These are phyloP conservation scores for Acomys russatus DNA, from an alignment of 2,797 vertebrate genomes.

Conservation along the genomic window DNA sequence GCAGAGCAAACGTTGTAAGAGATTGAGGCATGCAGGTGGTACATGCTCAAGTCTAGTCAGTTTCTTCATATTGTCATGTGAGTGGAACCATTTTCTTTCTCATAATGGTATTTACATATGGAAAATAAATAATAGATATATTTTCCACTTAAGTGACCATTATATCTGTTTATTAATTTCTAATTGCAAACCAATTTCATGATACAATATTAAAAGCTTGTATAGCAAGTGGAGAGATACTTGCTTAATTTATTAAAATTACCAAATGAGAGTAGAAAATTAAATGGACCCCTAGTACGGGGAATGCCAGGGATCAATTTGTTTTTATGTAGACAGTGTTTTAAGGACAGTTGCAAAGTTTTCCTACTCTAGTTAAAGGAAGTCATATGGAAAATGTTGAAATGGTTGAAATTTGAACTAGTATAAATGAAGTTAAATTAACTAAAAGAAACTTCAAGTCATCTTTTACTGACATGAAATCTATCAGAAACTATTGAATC, in stretches of 20 bases:
- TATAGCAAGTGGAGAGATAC: neutral
- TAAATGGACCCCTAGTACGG: neutral
- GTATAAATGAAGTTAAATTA: neutral
- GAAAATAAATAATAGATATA: conserved; percentile 1
- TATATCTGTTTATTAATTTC: conserved; percentile 64
- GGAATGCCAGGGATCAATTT: neutral
- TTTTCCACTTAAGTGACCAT: conserved; percentile 41
- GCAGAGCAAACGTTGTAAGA: neutral
- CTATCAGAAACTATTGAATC: conserved; percentile 47
- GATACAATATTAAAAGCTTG: conserved; percentile 24
- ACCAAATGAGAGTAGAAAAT: neutral
- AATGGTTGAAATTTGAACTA: conserved; percentile 24
- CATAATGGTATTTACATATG: conserved; percentile 29
- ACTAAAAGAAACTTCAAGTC: conserved; percentile 32
- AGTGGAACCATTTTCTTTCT: conserved; percentile 20
- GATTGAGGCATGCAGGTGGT: neutral
- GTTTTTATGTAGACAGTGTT: neutral
- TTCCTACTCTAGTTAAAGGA: conserved; percentile 27
- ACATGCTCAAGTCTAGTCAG: neutral
- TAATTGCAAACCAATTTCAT: conserved; percentile 46
- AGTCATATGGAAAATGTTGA: conserved; percentile 12
- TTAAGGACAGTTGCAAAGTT: neutral
- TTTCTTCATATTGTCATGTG: neutral
- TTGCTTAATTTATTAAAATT: conserved; percentile 59
- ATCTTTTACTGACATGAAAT: neutral